phyloP scores from a whole-genome alignment of 2,797 vertebrate species.

The Knipowitschia caucasica region DNA sequence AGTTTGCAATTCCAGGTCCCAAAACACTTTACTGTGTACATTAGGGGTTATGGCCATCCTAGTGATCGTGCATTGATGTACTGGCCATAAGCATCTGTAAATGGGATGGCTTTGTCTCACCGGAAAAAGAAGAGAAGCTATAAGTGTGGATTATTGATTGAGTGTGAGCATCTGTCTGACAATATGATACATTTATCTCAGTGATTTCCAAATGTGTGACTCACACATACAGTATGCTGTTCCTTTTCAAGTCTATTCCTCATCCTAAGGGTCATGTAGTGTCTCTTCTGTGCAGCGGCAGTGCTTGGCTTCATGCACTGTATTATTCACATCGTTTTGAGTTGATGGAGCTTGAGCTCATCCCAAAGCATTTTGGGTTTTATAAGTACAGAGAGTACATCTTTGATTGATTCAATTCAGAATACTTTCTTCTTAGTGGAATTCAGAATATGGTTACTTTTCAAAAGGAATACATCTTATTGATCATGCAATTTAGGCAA shows the following conservation, averaged over 20 bases:
- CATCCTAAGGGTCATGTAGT: background rate
- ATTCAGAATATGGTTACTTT: no score
- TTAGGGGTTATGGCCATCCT: slow-evolving; percentile 8
- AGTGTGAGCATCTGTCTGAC: background rate
- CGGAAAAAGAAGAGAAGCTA: slow-evolving; percentile 22
- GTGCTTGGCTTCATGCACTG: no score
- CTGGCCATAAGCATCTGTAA: slow-evolving; percentile 22
- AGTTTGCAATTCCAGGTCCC: slow-evolving; percentile 6
- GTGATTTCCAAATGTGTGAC: background rate
- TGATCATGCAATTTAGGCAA: no score
- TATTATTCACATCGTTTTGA: no score
- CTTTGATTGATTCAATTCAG: no score
- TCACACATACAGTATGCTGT: background rate
- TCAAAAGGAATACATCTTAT: no score
- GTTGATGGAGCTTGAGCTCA: no score
- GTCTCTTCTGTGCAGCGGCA: background rate
- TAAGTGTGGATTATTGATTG: slow-evolving; percentile 2
- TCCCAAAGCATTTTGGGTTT: no score
- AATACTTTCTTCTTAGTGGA: no score
- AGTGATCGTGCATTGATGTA: slow-evolving; percentile 22
- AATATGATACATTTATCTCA: slow-evolving; percentile 1
- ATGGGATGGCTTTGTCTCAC: slow-evolving; percentile 24
- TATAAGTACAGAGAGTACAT: no score
- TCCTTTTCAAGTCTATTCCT: background rate
- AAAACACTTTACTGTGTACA: slow-evolving; percentile 1